These are phyloP conservation scores for Ptiloglossa arizonensis DNA, from an alignment of 1,140 invertebrate species.

Conservation along the genomic window DNA sequence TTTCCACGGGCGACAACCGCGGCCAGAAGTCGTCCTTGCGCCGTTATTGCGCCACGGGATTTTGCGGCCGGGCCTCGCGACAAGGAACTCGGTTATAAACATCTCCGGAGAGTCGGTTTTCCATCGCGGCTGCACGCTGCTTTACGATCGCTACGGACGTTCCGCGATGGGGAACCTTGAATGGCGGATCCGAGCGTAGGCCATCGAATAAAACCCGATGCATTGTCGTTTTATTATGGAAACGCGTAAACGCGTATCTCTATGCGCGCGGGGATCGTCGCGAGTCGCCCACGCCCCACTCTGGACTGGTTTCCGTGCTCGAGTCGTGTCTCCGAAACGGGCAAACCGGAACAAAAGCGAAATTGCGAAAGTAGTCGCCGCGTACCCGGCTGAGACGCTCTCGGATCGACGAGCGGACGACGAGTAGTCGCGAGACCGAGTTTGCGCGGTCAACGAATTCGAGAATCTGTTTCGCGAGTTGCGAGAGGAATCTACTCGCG, in stretches of 20 bases:
- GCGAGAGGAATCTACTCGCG: no score
- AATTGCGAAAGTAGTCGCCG: conserved; percentile 6
- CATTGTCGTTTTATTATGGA: conserved; percentile 32
- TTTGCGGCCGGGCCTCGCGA: conserved; percentile 18
- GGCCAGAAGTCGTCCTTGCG: conserved; percentile 47
- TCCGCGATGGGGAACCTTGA: conserved; percentile 33
- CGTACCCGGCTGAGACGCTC: neutral
- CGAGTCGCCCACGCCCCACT: conserved; percentile 28
- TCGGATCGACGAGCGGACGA: neutral
- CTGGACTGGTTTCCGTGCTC: conserved; percentile 32
- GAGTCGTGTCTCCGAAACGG: conserved; percentile 21
- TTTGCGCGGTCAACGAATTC: neutral
- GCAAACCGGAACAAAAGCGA: conserved; percentile 39
- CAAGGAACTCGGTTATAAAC: conserved; percentile 44
- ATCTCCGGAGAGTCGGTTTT: conserved; percentile 26
- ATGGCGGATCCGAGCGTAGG: conserved; percentile 34
- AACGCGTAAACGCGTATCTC: conserved; percentile 35
- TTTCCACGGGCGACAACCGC: neutral
- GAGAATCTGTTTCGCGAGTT: neutral
- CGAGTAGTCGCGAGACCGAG: neutral
- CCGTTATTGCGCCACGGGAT: conserved; percentile 37
- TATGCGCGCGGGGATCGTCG: conserved; percentile 1
- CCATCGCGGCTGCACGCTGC: neutral
- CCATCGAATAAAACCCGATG: conserved; percentile 41
- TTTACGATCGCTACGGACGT: conserved; percentile 48